These are phyloP conservation scores for Polia nebulosa DNA, from an alignment of 2,888 invertebrate species.

Conservation along the genomic window DNA sequence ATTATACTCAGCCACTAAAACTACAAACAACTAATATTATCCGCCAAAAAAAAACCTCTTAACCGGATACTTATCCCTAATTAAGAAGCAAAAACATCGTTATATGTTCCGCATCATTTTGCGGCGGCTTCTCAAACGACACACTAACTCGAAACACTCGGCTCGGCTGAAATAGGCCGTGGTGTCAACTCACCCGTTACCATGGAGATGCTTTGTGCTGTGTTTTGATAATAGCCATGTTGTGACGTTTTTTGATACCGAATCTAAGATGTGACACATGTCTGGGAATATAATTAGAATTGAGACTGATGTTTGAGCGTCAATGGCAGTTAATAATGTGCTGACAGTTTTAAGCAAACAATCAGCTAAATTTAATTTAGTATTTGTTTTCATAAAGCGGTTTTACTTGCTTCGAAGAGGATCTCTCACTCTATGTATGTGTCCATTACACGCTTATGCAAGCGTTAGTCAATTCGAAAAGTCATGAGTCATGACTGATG, in stretches of 20 bases:
- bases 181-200: constrained; percentile 83
- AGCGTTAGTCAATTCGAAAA: too few relatives aligned
- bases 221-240: constrained; percentile 79
- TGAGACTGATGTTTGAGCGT: constrained; percentile 41
- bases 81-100: constrained; percentile 85
- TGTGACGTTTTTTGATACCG: constrained; percentile 66
- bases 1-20: constrained; percentile 21
- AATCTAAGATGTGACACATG: constrained; percentile 61
- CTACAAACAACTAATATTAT: constrained; percentile 48
- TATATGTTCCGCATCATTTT: constrained; percentile 83
- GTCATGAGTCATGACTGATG: too few relatives aligned
- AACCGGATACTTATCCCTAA: constrained; percentile 88
- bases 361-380: background rate
- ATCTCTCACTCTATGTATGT: background rate
- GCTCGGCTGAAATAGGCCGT: constrained; percentile 79
- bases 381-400: constrained; percentile 3
- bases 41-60: constrained; percentile 66
- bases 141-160: constrained; percentile 66
- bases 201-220: constrained; percentile 73
- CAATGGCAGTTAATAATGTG: constrained; percentile 25
- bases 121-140: constrained; percentile 75
- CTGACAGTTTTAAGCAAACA: constrained; percentile 11
- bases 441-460: too few relatives aligned
- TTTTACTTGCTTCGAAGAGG: background rate
- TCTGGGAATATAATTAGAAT: constrained; percentile 48